Evolutionary conservation across 2,113 vertebrate species (phyloP).

Genomic region (Castor canadensis): DNA sequence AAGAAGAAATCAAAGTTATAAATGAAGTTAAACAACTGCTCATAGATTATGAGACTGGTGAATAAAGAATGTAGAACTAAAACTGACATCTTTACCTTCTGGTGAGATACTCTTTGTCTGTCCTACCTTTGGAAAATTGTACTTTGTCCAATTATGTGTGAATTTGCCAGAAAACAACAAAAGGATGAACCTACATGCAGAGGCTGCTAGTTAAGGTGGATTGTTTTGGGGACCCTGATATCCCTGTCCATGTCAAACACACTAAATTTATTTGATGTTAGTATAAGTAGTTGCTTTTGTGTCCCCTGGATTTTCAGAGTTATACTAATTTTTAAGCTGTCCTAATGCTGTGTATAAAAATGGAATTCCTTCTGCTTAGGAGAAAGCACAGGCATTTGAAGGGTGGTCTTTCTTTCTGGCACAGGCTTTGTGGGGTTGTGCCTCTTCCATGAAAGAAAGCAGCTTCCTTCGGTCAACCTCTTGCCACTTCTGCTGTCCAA

Average conservation of each 20-base stretch:
- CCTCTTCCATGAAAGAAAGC: neutral
- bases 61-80: neutral
- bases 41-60: neutral
- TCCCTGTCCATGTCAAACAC: neutral
- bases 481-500: neutral
- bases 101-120: neutral
- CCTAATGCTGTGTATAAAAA: neutral
- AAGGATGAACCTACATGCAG: neutral
- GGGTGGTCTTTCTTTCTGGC: neutral
- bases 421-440: too few species aligned
- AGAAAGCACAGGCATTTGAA: neutral
- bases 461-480: neutral
- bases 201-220: neutral
- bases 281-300: neutral
- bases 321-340: neutral
- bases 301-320: neutral
- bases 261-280: neutral
- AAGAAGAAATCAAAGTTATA: neutral
- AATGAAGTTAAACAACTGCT: neutral
- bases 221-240: neutral
- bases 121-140: neutral
- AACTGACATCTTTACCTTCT: neutral
- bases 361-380: conserved; percentile 15
- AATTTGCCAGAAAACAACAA: neutral
- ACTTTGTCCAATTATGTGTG: neutral